These are phyloP conservation scores for Drosophila rubida DNA, from an alignment of 2,888 invertebrate species.

Conservation along the genomic window DNA sequence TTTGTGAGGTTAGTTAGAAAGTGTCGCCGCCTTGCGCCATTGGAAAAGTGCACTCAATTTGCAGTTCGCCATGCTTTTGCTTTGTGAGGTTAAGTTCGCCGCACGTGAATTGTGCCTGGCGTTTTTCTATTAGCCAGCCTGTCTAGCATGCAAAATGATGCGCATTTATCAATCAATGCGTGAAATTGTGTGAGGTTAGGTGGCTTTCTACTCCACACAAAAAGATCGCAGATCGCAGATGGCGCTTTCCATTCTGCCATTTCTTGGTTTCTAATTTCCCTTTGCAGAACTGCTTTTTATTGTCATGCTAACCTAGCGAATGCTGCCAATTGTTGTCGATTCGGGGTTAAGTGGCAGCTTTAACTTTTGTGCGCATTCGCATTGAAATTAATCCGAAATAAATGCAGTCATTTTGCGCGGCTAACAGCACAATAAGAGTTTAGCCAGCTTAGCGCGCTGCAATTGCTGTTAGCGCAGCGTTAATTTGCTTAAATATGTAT, in stretches of 20 bases:
- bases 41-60: not conserved
- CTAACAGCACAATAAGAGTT: no score
- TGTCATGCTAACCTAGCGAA: not conserved
- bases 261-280: not conserved
- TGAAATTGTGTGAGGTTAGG: not conserved
- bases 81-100: no score
- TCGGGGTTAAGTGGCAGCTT: not conserved
- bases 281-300: not conserved
- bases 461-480: not conserved
- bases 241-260: not conserved
- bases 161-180: not conserved
- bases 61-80: not conserved
- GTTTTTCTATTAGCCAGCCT: no score
- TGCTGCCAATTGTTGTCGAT: not conserved
- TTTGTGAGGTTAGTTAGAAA: constrained; percentile 15
- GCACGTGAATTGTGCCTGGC: no score
- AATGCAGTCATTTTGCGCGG: no score
- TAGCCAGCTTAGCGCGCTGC: no score
- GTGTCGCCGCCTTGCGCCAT: not conserved
- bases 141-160: not conserved
- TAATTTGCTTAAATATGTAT: not conserved
- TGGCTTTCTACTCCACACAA: not conserved
- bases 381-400: no score
- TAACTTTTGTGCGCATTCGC: no score
- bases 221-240: no score